These are phyloP conservation scores for Clarias batrachus DNA, from an alignment of 2,113 vertebrate genomes.

Conservation along the genomic window DNA sequence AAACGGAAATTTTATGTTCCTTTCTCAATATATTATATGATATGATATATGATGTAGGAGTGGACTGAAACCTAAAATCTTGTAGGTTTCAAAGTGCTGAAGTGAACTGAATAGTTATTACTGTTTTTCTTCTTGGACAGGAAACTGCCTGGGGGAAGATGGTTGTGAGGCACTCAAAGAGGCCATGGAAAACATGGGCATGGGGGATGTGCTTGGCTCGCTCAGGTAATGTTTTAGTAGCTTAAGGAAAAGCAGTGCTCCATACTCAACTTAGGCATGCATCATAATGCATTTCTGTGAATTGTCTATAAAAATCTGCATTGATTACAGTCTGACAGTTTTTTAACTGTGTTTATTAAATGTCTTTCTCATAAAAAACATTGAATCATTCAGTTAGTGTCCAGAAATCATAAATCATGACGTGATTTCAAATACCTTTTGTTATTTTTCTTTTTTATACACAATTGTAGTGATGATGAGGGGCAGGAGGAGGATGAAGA, in stretches of 20 bases:
- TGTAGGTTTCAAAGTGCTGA: background rate
- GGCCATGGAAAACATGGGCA: constrained; percentile 79
- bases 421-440: background rate
- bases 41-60: background rate
- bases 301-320: background rate
- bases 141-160: constrained; percentile 87
- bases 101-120: constrained; percentile 17
- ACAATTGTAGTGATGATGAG: constrained; percentile 70
- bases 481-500: constrained; percentile 61
- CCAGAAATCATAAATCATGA: background rate
- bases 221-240: constrained; percentile 73
- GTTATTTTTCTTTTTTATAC: background rate
- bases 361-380: background rate
- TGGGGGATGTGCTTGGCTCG: constrained; percentile 78
- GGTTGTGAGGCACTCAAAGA: constrained; percentile 89
- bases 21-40: background rate
- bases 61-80: background rate
- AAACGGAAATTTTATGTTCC: background rate
- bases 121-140: constrained; percentile 63
- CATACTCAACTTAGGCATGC: background rate
- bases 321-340: background rate
- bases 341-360: background rate
- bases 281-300: background rate
- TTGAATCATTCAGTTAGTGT: background rate
- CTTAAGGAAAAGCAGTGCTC: background rate